Base-by-base conservation (phyloP, 2,113 vertebrate genomes). In the Mus spicilegus region DNA sequence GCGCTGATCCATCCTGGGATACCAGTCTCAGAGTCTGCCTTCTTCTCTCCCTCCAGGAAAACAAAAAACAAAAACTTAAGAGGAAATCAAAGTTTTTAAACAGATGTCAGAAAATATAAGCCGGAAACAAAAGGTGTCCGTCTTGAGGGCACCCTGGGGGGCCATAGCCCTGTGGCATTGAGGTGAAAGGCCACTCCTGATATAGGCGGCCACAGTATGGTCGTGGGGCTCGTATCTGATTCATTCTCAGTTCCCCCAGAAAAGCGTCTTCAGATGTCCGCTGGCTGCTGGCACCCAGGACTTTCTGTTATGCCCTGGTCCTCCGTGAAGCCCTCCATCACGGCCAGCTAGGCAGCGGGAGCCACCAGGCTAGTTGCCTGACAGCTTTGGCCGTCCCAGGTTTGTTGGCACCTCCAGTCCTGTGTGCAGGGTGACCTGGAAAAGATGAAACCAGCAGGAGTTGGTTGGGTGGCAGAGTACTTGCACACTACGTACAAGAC, bases 351-450 rank as follows among this genome's bases (percentile, higher is more conserved):
- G 76, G 61, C 2, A 92, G 73, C 61, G 28, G 84, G 49, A 69
- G 36, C 81, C 96, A 69, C 58, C 75, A n/a, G 63, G 14, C 94
- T 97, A 98, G 97, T 99, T 99, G 98, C 95, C 98, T 51, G 98
- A 96, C 81, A 98, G 33, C 97, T 99, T 99, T 89, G 98, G 96
- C 93, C 98, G 98, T 91, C 98, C 98, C 89, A 99, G 97, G 95
- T 96, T 99, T 94, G 99, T 99, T 91, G 99, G 99, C 96, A 99
- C 98, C 96, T 99, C 99, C 98, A 99, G 97, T 96, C 99, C 99
- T 0, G 99, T 99, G 91, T 99, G 98, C 97, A 99, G 97, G 70
- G 99, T 99, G 97, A 99, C 99, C 99, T 99, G 97, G 9, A 96
- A 78, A 78, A 97, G 82, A 97, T 80, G 1, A 13, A 46, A 28